Evolutionary conservation across 2,888 invertebrate genomes (phyloP).

Genomic region (Rhabditoides inermis): DNA sequence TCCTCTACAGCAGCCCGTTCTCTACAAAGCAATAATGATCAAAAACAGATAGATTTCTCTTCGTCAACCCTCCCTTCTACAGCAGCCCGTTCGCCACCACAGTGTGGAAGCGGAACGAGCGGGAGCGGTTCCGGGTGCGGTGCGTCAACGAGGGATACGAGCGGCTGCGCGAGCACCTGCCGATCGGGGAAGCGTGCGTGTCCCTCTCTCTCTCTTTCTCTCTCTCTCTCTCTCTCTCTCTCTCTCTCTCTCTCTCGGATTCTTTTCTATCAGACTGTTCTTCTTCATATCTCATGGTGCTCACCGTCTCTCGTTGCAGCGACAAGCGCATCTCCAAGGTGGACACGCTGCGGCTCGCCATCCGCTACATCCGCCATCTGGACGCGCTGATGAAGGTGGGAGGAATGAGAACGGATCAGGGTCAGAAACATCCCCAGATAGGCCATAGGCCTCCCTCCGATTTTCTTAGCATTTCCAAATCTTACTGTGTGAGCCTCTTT

Average conservation of each 20-base stretch:
- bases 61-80: too few relatives aligned
- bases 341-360: conserved; percentile 53
- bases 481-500: too few relatives aligned
- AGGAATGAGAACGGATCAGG: too few relatives aligned
- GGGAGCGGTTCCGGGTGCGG: conserved; percentile 53
- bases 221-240: background rate
- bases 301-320: conserved; percentile 20
- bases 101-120: conserved; percentile 53
- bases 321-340: conserved; percentile 53
- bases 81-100: conserved; percentile 47
- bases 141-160: conserved; percentile 55
- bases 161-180: conserved; percentile 49
- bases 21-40: too few relatives aligned
- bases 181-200: conserved; percentile 51
- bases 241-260: background rate
- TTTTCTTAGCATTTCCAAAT: too few relatives aligned
- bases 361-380: conserved; percentile 52
- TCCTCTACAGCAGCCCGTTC: too few relatives aligned
- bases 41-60: too few relatives aligned
- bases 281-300: background rate
- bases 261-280: too few relatives aligned
- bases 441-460: too few relatives aligned
- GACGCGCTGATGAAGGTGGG: conserved; percentile 35
- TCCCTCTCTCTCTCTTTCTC: background rate
- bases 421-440: too few relatives aligned